Base-by-base conservation (phyloP, 2,888 invertebrate species). In the Thymelicus sylvestris region DNA sequence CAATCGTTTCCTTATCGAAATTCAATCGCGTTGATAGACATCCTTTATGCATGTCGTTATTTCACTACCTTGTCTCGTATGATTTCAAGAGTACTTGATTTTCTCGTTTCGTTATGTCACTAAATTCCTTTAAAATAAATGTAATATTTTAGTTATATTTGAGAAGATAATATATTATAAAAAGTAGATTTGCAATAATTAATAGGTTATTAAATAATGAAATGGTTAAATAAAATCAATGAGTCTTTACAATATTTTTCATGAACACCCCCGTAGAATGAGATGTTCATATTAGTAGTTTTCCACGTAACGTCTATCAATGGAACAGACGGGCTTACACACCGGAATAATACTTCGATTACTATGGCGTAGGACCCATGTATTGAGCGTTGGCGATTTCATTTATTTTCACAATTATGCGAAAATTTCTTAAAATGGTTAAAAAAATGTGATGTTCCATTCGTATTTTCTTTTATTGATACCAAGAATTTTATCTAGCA, bases 261-360 rank as follows among this genome's bases (percentile, higher is more conserved):
- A 57, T 55, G 44, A 57, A 38, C 44, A 57, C 44, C 44, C 63
- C 19, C 13, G 31, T 48, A 7, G 41, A 50, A 50, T 15, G 41
- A 50, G 50, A 50, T 65, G 66, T 68, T 74, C 74, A 74, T 74
- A 74, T 72, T 81, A 84, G 84, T 82, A 85, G 83, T 85, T 88
- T 82, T 88, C 81, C 85, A 82, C 82, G 82, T 85, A 81, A 80
- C 83, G 76, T 83, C 80, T 79, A 81, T 78, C 83, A 81, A 81
- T 52, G 77, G 84, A 83, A 80, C 84, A 84, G 86, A 82, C 82
- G 85, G 81, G 79, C 83, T 84, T 84, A 87, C 86, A 82, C 84
- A 85, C 84, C 83, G 88, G 86, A 88, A 89, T 90, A 89, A 91
- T 88, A 85, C 86, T 86, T 86, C 86, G 88, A 90, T 90, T 88